Percentiles rank a stretch among this genome's conserved stretches.
phyloP scores from a whole-genome alignment of 1,140 invertebrate species.

The Oncopodura yosiiana region DNA sequence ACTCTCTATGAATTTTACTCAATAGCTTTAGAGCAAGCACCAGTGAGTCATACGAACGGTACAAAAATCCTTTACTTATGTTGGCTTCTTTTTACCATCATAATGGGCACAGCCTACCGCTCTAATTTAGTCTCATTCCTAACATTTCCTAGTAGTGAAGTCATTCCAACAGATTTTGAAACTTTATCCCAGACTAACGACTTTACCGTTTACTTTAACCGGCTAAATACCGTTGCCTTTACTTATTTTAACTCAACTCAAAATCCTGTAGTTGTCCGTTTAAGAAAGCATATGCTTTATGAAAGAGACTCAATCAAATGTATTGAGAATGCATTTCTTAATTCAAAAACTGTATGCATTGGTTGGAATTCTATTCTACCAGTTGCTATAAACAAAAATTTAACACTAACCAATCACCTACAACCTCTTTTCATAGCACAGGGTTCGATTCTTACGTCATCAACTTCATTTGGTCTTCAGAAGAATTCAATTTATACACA shows the following conservation, averaged over 20 bases:
- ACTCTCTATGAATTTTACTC: no score
- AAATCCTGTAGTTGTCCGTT: background rate
- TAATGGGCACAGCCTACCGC: slow-evolving; percentile 21
- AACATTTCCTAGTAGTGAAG: slow-evolving; percentile 3
- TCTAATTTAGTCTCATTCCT: slow-evolving; percentile 18
- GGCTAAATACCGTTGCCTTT: background rate
- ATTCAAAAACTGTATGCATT: slow-evolving; percentile 13
- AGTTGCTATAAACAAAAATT: slow-evolving; percentile 1
- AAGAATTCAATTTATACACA: slow-evolving; percentile 6
- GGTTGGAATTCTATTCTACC: background rate
- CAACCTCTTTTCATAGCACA: background rate
- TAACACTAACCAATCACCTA: background rate
- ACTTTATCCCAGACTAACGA: slow-evolving; percentile 3
- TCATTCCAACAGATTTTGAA: slow-evolving; percentile 10
- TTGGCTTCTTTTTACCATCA: slow-evolving; percentile 11
- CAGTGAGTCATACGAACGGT: background rate
- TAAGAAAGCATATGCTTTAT: background rate
- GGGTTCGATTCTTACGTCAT: background rate
- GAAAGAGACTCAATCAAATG: background rate
- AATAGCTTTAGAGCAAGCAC: slow-evolving; percentile 6
- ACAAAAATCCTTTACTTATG: background rate
- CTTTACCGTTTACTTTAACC: slow-evolving; percentile 14
- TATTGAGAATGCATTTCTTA: background rate
- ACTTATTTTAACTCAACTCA: background rate
- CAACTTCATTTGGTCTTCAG: slow-evolving; percentile 2